Percentiles rank a stretch among this genome's conserved stretches.
These are phyloP conservation scores for Mellilla xanthometata DNA, from an alignment of 2,888 invertebrate genomes.

Conservation along the genomic window DNA sequence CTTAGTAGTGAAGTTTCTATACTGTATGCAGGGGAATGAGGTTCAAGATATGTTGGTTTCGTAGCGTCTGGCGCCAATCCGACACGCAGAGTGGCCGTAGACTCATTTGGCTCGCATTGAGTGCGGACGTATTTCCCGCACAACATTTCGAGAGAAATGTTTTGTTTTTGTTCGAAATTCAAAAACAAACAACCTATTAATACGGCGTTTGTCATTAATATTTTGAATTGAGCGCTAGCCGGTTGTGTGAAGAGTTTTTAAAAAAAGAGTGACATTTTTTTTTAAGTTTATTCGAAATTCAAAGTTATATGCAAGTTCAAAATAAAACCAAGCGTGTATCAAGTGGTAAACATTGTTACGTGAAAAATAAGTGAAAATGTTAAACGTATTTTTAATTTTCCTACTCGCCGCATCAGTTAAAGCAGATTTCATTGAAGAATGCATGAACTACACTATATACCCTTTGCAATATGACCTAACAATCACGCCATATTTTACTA, in stretches of 20 bases:
- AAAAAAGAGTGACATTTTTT: too few relatives aligned
- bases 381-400: slow-evolving; percentile 39
- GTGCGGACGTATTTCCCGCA: slow-evolving; percentile 50
- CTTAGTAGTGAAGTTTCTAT: background rate
- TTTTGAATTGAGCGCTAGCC: background rate
- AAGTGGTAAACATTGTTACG: too few relatives aligned
- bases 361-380: slow-evolving; percentile 32
- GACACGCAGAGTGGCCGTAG: slow-evolving; percentile 40
- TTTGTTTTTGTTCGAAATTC: slow-evolving; percentile 1
- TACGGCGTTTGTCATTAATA: background rate
- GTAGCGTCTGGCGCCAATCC: slow-evolving; percentile 47
- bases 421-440: slow-evolving; percentile 61
- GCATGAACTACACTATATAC: slow-evolving; percentile 72
- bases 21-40: slow-evolving; percentile 29
- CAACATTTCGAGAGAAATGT: slow-evolving; percentile 20
- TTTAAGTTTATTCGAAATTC: too few relatives aligned
- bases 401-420: slow-evolving; percentile 44
- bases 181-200: slow-evolving; percentile 2
- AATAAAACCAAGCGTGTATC: too few relatives aligned
- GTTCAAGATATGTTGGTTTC: slow-evolving; percentile 41
- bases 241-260: background rate
- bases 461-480: slow-evolving; percentile 71
- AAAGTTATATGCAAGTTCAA: too few relatives aligned
- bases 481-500: slow-evolving; percentile 56
- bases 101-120: slow-evolving; percentile 47